Evolutionary conservation across 2,888 invertebrate species (phyloP).

Genomic region (Athalia cordata): DNA sequence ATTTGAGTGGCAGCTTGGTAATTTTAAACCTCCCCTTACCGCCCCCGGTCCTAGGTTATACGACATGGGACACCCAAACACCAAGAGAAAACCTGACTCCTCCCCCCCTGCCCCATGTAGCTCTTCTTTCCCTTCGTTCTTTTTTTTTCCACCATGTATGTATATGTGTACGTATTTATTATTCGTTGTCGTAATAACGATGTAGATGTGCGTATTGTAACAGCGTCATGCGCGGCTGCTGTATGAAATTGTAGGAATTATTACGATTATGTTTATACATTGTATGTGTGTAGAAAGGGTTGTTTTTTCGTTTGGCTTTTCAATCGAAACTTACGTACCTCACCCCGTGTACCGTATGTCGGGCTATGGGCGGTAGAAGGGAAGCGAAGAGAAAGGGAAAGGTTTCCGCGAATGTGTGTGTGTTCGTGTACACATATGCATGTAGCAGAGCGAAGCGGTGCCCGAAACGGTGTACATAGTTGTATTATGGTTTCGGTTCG

Average conservation of each 20-base stretch:
- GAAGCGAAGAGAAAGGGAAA: neutral
- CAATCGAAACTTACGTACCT: conserved; percentile 18
- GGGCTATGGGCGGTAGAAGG: conserved; percentile 7
- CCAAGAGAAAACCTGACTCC: conserved; percentile 35
- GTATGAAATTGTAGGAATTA: neutral
- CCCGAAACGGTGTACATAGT: conserved; percentile 21
- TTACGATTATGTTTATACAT: too few species aligned
- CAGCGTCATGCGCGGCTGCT: neutral
- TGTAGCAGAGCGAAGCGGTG: conserved; percentile 4
- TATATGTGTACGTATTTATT: neutral
- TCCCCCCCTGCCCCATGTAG: conserved; percentile 46
- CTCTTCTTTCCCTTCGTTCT: neutral
- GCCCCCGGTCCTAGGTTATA: neutral
- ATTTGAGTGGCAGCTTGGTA: conserved; percentile 71
- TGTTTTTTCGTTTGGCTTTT: conserved; percentile 40
- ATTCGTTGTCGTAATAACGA: conserved; percentile 6
- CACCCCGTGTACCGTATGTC: conserved; percentile 44
- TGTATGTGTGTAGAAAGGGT: conserved; percentile 16
- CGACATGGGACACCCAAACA: neutral
- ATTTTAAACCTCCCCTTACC: conserved; percentile 59
- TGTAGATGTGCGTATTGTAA: neutral
- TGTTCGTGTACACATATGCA: neutral
- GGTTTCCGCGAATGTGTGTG: neutral
- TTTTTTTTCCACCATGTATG: neutral
- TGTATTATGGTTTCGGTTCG: conserved; percentile 25